Percentiles rank a stretch among this genome's conserved stretches.
phyloP scores from a whole-genome alignment of 2,113 vertebrate genomes.

The Procavia capensis region DNA sequence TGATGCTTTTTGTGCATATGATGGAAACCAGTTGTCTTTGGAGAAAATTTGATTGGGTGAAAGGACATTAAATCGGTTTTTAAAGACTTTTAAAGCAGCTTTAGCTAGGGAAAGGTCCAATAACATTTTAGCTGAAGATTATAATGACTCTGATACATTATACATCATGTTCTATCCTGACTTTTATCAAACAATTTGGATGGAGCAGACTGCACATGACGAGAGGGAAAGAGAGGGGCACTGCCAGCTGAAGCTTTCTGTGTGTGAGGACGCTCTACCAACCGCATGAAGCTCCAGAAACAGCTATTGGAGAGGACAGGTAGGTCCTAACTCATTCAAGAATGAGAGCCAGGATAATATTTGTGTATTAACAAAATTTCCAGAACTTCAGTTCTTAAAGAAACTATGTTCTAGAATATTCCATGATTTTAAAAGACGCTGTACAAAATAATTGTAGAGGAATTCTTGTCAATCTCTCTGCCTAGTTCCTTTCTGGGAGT shows the following conservation, averaged over 20 bases:
- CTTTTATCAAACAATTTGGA: constrained; percentile 83
- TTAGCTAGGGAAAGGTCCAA: constrained; percentile 84
- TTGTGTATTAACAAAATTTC: background rate
- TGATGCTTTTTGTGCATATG: constrained; percentile 80
- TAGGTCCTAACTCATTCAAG: constrained; percentile 75
- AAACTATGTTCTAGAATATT: constrained; percentile 27
- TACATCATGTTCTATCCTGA: constrained; percentile 84
- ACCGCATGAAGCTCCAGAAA: constrained; percentile 57
- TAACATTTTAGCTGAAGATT: constrained; percentile 83
- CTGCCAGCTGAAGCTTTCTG: constrained; percentile 49
- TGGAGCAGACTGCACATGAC: constrained; percentile 72
- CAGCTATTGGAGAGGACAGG: constrained; percentile 60
- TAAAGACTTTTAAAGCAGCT: constrained; percentile 85
- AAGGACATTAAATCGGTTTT: constrained; percentile 88
- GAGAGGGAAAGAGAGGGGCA: constrained; percentile 63
- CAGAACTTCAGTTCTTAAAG: background rate
- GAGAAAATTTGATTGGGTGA: constrained; percentile 87
- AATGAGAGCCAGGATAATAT: background rate
- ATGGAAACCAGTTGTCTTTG: constrained; percentile 88
- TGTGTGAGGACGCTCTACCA: constrained; percentile 63
- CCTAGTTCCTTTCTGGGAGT: constrained; percentile 5
- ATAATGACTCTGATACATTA: constrained; percentile 84
- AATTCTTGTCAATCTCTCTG: constrained; percentile 19
- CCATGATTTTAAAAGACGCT: background rate
- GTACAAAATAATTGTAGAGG: constrained; percentile 9